Conservation (phyloP, 2,113 vertebrate species). For the Oryzias woworae region DNA sequence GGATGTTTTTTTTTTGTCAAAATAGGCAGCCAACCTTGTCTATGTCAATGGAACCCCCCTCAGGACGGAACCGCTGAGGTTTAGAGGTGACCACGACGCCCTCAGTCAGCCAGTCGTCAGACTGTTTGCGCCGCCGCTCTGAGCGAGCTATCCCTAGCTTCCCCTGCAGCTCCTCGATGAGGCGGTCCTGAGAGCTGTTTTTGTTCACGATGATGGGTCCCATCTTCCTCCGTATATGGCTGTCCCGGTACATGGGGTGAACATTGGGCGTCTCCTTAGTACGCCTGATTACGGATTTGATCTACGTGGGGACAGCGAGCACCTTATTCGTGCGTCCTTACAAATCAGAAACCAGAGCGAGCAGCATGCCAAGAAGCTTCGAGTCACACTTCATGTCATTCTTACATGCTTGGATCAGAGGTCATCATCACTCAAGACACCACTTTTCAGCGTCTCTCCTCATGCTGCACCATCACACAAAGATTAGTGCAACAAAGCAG, state of each 20-base stretch:
- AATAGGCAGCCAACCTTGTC: slow-evolving; percentile 77
- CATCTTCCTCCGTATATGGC: slow-evolving; percentile 86
- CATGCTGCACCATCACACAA: background rate
- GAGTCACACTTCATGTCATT: slow-evolving; percentile 36
- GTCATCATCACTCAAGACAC: background rate
- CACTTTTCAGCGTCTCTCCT: background rate
- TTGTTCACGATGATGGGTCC: slow-evolving; percentile 89
- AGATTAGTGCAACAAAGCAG: slow-evolving; percentile 8
- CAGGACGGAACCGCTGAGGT: slow-evolving; percentile 78
- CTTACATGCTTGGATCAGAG: slow-evolving; percentile 27
- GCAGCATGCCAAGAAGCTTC: slow-evolving; percentile 13
- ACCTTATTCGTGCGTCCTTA: slow-evolving; percentile 25
- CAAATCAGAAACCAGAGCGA: slow-evolving; percentile 2
- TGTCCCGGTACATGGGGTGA: slow-evolving; percentile 93
- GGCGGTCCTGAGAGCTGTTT: slow-evolving; percentile 86
- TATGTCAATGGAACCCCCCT: slow-evolving; percentile 79
- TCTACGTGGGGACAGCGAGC: slow-evolving; percentile 74
- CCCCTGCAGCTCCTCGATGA: slow-evolving; percentile 92
- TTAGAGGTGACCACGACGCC: slow-evolving; percentile 85
- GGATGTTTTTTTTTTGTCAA: slow-evolving; percentile 6
- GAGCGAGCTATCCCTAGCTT: slow-evolving; percentile 86
- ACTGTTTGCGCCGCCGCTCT: slow-evolving; percentile 72
- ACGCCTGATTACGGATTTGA: slow-evolving; percentile 94
- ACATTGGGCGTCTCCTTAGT: slow-evolving; percentile 91
- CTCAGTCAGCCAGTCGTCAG: slow-evolving; percentile 89